phyloP scores from a whole-genome alignment of 2,797 vertebrate genomes.

The Aulostomus chinensis region DNA sequence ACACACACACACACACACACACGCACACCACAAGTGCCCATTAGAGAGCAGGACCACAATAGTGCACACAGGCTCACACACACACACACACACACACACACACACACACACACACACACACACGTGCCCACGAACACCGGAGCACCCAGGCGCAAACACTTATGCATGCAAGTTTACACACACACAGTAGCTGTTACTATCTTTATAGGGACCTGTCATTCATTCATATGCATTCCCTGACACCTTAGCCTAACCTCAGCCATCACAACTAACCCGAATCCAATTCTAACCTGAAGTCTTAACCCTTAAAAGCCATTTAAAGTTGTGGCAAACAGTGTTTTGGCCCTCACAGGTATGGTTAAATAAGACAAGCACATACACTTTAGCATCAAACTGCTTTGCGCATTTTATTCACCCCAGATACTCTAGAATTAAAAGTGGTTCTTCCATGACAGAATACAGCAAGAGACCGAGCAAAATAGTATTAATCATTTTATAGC shows the following conservation, averaged over 20 bases:
- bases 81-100: constrained; percentile 2
- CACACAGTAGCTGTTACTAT: background rate
- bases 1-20: constrained; percentile 23
- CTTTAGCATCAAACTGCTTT: too few species aligned
- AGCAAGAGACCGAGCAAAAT: too few species aligned
- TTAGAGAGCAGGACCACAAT: constrained; percentile 13
- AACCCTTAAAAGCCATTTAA: too few species aligned
- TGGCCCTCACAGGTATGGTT: too few species aligned
- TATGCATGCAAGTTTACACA: constrained; percentile 19
- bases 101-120: background rate
- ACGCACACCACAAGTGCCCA: constrained; percentile 10
- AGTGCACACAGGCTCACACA: constrained; percentile 1
- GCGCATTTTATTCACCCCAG: constrained; percentile 8
- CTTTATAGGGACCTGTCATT: too few species aligned
- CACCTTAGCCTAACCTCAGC: too few species aligned
- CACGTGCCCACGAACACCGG: constrained; percentile 3
- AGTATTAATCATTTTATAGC: constrained; percentile 38
- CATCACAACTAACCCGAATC: too few species aligned
- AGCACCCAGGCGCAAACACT: constrained; percentile 4
- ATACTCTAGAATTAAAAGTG: constrained; percentile 41
- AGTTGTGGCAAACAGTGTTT: too few species aligned
- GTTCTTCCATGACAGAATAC: too few species aligned
- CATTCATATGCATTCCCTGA: too few species aligned
- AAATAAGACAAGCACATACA: too few species aligned
- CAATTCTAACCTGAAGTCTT: too few species aligned